A percentile compares a stretch with the other conserved stretches of the same genome.
Conservation (phyloP, 2,113 vertebrate species). For the Narcine bancroftii region DNA sequence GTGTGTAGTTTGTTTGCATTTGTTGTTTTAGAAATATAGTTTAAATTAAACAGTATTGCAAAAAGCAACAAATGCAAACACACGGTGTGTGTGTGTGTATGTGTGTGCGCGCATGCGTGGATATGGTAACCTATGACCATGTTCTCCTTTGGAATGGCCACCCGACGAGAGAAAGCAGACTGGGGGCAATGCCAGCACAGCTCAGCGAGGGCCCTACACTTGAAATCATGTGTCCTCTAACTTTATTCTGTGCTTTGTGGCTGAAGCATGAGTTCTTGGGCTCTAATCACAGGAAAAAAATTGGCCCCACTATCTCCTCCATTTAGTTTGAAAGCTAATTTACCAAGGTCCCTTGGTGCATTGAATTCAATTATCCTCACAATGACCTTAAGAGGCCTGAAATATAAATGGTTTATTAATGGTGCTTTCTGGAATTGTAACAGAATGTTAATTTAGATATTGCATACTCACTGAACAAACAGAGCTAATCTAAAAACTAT, state of each 20-base stretch:
- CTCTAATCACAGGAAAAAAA: constrained; percentile 17
- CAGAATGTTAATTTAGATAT: constrained; percentile 30
- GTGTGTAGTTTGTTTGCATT: too few relatives aligned
- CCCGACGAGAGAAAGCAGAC: too few relatives aligned
- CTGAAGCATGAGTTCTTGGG: background rate
- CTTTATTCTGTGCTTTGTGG: background rate
- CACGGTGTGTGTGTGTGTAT: too few relatives aligned
- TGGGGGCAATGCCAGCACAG: too few relatives aligned
- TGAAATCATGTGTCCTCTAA: background rate
- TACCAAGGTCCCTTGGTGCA: background rate
- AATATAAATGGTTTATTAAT: constrained; percentile 21
- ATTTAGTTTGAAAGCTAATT: background rate
- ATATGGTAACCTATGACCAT: too few relatives aligned
- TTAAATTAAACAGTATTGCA: too few relatives aligned
- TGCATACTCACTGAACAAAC: constrained; percentile 19
- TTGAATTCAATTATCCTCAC: constrained; percentile 3
- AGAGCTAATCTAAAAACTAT: background rate
- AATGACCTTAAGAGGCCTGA: background rate
- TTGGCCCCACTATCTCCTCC: background rate
- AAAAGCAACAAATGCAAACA: too few relatives aligned
- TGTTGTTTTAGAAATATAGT: too few relatives aligned
- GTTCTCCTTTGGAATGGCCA: too few relatives aligned
- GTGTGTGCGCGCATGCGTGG: too few relatives aligned
- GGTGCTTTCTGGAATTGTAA: background rate
- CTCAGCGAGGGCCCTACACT: background rate